Base-by-base conservation (phyloP, 30 jellyfish, hydroid and myxozoan species). In the Catostylus mosaicus region DNA sequence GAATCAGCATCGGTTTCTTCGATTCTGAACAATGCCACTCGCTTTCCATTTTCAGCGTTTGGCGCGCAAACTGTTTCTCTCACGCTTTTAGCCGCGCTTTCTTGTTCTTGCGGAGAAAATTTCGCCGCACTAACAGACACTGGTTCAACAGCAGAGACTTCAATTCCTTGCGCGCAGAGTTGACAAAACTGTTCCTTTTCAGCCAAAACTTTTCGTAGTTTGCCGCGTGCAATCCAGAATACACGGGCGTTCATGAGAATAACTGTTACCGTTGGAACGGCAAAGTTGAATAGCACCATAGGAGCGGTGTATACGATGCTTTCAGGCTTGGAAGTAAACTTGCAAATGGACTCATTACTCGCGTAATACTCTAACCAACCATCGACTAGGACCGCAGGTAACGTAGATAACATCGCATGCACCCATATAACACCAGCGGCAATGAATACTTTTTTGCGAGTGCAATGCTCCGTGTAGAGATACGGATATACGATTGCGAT, bases 341-440 rank as follows among this genome's bases (percentile, higher is more conserved):
- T 68, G 73, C 90, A 80, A 14, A 38, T 47, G 1, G 90, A 71
- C 62, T 80, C 90, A 52, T 80, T 80, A 8, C 71, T 67, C 9
- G 84, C 90, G 40, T 67, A n/a, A 40, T 80, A 80, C 67, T 63
- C 84, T 23, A 80, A 16, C 90, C 90, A 80, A 0, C 90, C 90
- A 30, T 48, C 83, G 23, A 80, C 90, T 26, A 67, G 63, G 32
- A 80, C 90, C 14, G 90, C 90, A 0, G 90, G 90, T 33, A 80
- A 69, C 24, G 90, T 30, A n/a, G 90, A 80, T 29, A 80, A 71
- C 33, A 72, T 67, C n/a, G 90, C 90, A 34, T 80, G 84, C 2
- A 80, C 60, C 77, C 84, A 80, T 27, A 80, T 80, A 43, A 80
- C 3, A 4, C 30, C n/a, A 0, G 70, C 84, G 26, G 40, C 37